Evolutionary conservation across 2,797 vertebrate genomes (phyloP).

Genomic region (Simalia tracyae): DNA sequence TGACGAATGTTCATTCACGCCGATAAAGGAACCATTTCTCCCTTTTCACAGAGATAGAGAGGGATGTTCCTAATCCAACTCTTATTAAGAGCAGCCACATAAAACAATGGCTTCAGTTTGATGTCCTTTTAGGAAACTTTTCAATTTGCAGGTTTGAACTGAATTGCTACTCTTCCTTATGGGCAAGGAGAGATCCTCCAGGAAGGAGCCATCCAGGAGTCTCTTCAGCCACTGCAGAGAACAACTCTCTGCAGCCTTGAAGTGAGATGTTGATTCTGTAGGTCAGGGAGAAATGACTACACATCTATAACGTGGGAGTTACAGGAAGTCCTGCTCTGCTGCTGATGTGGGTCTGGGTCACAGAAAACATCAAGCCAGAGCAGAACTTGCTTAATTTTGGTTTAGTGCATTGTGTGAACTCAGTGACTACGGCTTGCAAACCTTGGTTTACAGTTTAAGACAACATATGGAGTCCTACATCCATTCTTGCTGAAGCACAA

Average conservation of each 20-base stretch:
- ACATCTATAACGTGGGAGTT: neutral
- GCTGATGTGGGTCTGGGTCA: neutral
- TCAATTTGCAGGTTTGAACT: accelerated
- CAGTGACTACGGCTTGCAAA: neutral
- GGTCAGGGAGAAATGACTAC: neutral
- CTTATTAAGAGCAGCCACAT: constrained; percentile 34
- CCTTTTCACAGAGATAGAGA: constrained; percentile 2
- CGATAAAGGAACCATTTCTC: constrained; percentile 49
- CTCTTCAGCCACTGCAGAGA: neutral
- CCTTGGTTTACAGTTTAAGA: neutral
- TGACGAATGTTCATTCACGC: constrained; percentile 10
- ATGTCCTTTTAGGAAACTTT: neutral
- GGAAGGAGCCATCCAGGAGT: accelerated
- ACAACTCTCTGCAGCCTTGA: neutral
- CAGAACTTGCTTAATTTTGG: neutral
- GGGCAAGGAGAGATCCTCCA: neutral
- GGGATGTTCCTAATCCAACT: constrained; percentile 7
- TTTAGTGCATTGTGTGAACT: neutral
- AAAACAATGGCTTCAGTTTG: neutral
- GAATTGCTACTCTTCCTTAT: neutral
- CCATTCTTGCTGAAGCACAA: neutral
- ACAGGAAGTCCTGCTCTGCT: neutral
- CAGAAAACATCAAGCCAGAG: neutral
- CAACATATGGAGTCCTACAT: neutral
- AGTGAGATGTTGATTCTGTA: neutral